Percentiles rank a stretch among this genome's conserved stretches.
Evolutionary conservation across 2,888 invertebrate genomes (phyloP).

Genomic region (Epistrophe grossulariae): DNA sequence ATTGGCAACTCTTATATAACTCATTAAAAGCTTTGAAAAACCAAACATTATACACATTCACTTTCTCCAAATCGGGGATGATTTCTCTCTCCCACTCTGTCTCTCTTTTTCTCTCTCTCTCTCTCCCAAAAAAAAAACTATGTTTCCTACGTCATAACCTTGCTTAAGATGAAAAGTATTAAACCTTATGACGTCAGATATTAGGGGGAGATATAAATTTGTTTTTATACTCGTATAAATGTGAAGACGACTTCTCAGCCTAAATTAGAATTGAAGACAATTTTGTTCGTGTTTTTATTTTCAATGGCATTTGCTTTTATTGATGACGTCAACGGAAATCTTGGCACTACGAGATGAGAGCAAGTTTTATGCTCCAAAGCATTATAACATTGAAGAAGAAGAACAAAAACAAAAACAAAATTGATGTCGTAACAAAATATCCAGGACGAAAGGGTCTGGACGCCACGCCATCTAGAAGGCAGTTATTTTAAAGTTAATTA

Average conservation of each 20-base stretch:
- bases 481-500: conserved; percentile 52
- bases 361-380: conserved; percentile 26
- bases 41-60: not conserved
- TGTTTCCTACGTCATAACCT: conserved; percentile 65
- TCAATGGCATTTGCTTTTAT: conserved; percentile 50
- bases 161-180: conserved; percentile 63
- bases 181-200: conserved; percentile 66
- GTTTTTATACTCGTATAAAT: not conserved
- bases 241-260: conserved; percentile 34
- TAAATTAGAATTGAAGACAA: conserved; percentile 55
- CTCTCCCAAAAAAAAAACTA: conserved; percentile 5
- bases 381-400: conserved; percentile 17
- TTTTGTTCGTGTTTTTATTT: conserved; percentile 6
- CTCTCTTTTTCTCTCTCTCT: not conserved
- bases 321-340: conserved; percentile 67
- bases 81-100: not conserved
- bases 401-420: not conserved
- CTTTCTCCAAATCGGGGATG: conserved; percentile 16
- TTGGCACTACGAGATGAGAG: conserved; percentile 33
- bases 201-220: conserved; percentile 27
- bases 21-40: conserved; percentile 34
- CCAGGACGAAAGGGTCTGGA: conserved; percentile 16
- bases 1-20: conserved; percentile 47
- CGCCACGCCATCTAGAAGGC: not conserved
- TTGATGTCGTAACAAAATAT: conserved; percentile 21